Evolutionary conservation across 2,113 vertebrate species (phyloP).

Genomic region (Vanacampus margaritifer): DNA sequence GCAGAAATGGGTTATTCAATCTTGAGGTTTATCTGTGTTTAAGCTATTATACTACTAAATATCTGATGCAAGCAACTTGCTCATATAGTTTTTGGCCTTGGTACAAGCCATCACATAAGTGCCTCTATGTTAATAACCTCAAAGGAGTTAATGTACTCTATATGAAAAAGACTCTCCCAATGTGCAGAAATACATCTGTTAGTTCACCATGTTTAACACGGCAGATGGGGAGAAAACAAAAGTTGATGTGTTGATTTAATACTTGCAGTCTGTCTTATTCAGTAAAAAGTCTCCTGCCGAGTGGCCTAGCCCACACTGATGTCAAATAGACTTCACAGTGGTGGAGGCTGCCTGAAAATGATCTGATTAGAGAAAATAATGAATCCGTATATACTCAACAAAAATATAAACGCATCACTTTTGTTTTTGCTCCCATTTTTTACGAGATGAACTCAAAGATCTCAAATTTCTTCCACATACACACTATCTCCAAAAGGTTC

Average conservation of each 20-base stretch:
- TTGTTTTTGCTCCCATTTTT: too few species aligned
- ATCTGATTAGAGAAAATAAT: slow-evolving; percentile 22
- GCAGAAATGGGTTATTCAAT: slow-evolving; percentile 4
- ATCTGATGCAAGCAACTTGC: background rate
- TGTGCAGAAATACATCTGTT: slow-evolving; percentile 28
- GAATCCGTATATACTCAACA: background rate
- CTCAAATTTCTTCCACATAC: too few species aligned
- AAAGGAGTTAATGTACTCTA: slow-evolving; percentile 7
- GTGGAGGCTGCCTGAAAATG: slow-evolving; percentile 44
- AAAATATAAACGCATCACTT: too few species aligned
- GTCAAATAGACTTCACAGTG: slow-evolving; percentile 46
- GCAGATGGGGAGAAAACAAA: slow-evolving; percentile 15
- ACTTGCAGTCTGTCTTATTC: slow-evolving; percentile 23
- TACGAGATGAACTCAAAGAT: too few species aligned
- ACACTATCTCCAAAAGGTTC: too few species aligned
- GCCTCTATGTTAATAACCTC: background rate
- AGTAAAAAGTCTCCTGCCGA: slow-evolving; percentile 14
- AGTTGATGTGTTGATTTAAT: slow-evolving; percentile 37
- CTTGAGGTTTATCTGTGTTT: background rate
- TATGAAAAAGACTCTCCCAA: slow-evolving; percentile 10
- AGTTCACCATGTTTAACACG: slow-evolving; percentile 9
- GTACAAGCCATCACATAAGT: slow-evolving; percentile 2
- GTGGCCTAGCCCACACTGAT: slow-evolving; percentile 22
- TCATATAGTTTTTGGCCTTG: background rate
- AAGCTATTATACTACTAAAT: background rate